Evolutionary conservation across 2,888 invertebrate species (phyloP), one percentile per base, ranked within the genome.

Genomic region (Mycalesis mineus): DNA sequence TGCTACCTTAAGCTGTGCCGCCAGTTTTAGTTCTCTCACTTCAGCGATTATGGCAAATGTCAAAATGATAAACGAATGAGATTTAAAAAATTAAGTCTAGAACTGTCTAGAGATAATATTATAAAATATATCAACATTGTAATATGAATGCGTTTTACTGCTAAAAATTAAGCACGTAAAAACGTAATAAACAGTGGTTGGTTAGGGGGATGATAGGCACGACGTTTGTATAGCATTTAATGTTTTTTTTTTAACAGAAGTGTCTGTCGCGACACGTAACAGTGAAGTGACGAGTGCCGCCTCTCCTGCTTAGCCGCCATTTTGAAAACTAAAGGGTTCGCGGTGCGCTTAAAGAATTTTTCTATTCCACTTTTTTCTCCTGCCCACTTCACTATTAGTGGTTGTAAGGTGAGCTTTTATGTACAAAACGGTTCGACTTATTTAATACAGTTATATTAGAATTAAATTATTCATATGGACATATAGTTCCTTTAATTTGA

Each of bases 291-390:
- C 72, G 70, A 75, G 76, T 71, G 74, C 66, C 60, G 60, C 60
- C 73, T 68, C 72, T 72, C 64, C 67, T 70, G 70, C 70, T 75
- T 70, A 75, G 72, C 71, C 75, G 74, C 75, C 80, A 78, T 81
- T 75, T 78, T 77, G 73, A 77, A 72, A 77, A 74, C 74, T 76
- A 64, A 70, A 73, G 76, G 70, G 75, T 73, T 69, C 70, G 70
- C 70, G 67, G 68, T 62, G 62, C 68, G 69, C 67, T 71, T 68
- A 66, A 71, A 66, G 70, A 68, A 66, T 67, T 68, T 68, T 68
- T 70, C 71, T 69, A 70, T 72, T 72, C 67, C 68, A 64, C 67
- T 66, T 71, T 71, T 67, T 67, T 57, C 65, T 65, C 60, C 52
- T 52, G 52, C 57, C 69, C 68, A 65, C 71, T 71, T 70, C 66